These are phyloP conservation scores for Itoplectis maculator DNA, from an alignment of 2,888 invertebrate species.

Conservation along the genomic window DNA sequence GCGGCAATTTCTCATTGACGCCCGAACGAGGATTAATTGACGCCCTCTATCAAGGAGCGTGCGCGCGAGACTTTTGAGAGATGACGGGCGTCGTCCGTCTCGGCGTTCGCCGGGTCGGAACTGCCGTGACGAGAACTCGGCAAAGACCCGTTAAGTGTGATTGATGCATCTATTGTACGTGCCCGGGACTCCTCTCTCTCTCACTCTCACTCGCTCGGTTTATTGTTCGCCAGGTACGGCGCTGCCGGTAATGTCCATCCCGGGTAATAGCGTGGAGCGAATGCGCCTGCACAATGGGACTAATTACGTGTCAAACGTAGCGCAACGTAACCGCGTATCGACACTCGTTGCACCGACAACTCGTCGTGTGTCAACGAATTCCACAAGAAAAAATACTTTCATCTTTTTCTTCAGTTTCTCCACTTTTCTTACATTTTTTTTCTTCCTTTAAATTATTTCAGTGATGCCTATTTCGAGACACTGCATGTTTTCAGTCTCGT, in stretches of 20 bases:
- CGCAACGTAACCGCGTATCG: not conserved
- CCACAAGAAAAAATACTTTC: too few species aligned
- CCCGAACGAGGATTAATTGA: slow-evolving; percentile 71
- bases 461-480: too few species aligned
- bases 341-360: slow-evolving; percentile 6
- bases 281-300: slow-evolving; percentile 22
- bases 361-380: not conserved
- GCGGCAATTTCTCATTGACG: slow-evolving; percentile 62
- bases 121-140: slow-evolving; percentile 46
- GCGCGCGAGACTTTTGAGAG: slow-evolving; percentile 53
- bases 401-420: too few species aligned
- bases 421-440: too few species aligned
- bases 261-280: slow-evolving; percentile 26
- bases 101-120: slow-evolving; percentile 36
- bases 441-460: too few species aligned
- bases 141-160: slow-evolving; percentile 61
- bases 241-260: slow-evolving; percentile 23
- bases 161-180: slow-evolving; percentile 54
- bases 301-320: slow-evolving; percentile 34
- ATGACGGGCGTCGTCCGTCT: slow-evolving; percentile 45
- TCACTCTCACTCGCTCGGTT: too few species aligned
- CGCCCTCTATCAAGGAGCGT: slow-evolving; percentile 64
- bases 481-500: not conserved
- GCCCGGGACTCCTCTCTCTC: not conserved
- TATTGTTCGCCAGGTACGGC: slow-evolving; percentile 34